Conservation (phyloP, 2,888 invertebrate species). For the Campaea margaritaria region DNA sequence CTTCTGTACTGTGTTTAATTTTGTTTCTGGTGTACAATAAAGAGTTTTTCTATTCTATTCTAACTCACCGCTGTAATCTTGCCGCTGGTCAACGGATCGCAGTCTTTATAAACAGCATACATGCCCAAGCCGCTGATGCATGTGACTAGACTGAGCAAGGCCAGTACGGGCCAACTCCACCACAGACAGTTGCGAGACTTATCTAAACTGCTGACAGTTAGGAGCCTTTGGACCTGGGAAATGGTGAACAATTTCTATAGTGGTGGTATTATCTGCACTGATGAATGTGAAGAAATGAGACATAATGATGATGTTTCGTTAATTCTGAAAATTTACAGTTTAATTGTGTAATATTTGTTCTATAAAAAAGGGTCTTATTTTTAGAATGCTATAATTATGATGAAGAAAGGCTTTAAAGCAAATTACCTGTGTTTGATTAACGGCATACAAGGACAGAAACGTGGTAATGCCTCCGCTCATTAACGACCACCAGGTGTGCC, state of each 20-base stretch:
- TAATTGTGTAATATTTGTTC: no score
- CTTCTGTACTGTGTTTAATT: no score
- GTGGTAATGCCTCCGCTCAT: conserved; percentile 91
- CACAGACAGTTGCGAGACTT: conserved; percentile 90
- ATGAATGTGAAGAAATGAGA: background rate
- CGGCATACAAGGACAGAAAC: conserved; percentile 92
- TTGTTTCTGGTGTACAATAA: no score
- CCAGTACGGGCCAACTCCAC: conserved; percentile 92
- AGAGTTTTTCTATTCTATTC: no score
- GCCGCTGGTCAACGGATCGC: conserved; percentile 90
- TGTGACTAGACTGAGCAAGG: conserved; percentile 89
- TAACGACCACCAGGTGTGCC: conserved; percentile 93
- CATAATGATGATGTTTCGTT: no score
- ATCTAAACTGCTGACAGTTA: conserved; percentile 89
- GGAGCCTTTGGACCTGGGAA: conserved; percentile 87
- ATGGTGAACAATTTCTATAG: background rate
- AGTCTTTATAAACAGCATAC: conserved; percentile 92
- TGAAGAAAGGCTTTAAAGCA: background rate
- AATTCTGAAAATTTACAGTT: no score
- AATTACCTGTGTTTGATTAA: conserved; percentile 90
- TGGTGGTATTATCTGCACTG: background rate
- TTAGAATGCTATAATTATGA: background rate
- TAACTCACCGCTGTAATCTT: conserved; percentile 84
- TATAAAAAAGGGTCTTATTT: no score
- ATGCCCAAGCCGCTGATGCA: conserved; percentile 92